These are phyloP conservation scores for Porites lobata DNA, from an alignment of 92 coral and sea anemone genomes.

Conservation along the genomic window DNA sequence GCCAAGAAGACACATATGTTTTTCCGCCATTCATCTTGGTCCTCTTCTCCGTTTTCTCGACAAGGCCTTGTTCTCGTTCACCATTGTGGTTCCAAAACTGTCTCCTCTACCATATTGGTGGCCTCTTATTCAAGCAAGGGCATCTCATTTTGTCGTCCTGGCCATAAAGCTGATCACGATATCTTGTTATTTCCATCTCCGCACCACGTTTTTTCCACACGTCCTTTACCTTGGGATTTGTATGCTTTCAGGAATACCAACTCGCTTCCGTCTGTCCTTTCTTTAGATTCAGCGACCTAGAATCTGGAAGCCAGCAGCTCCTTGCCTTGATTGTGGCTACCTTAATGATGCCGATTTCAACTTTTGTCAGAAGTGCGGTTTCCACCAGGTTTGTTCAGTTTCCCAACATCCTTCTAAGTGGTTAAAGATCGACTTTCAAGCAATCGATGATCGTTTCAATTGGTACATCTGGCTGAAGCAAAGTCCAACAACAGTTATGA, in stretches of 20 bases:
- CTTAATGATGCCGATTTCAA: constrained; percentile 14
- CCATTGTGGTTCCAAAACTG: constrained; percentile 33
- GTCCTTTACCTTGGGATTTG: constrained; percentile 16
- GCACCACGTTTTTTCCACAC: neutral
- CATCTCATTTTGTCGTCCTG: constrained; percentile 10
- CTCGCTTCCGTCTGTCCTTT: neutral
- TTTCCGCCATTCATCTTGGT: constrained; percentile 34
- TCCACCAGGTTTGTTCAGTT: neutral
- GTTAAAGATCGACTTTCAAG: constrained; percentile 3
- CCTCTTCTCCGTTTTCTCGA: constrained; percentile 16
- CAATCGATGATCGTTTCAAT: neutral
- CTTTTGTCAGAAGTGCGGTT: neutral
- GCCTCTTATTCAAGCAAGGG: constrained; percentile 26
- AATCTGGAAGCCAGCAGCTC: constrained; percentile 27
- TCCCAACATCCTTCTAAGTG: neutral
- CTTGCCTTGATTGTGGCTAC: constrained; percentile 35
- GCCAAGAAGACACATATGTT: constrained; percentile 34
- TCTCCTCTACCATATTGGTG: constrained; percentile 43
- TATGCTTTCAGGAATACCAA: constrained; percentile 9
- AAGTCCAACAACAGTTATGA: constrained; percentile 20
- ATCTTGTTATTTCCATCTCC: constrained; percentile 33
- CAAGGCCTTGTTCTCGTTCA: neutral
- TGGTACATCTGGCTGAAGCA: constrained; percentile 2
- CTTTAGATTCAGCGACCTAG: constrained; percentile 14
- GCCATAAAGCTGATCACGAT: constrained; percentile 18